Base-by-base conservation (phyloP, 2,888 invertebrate genomes). In the Hybos culiciformis region DNA sequence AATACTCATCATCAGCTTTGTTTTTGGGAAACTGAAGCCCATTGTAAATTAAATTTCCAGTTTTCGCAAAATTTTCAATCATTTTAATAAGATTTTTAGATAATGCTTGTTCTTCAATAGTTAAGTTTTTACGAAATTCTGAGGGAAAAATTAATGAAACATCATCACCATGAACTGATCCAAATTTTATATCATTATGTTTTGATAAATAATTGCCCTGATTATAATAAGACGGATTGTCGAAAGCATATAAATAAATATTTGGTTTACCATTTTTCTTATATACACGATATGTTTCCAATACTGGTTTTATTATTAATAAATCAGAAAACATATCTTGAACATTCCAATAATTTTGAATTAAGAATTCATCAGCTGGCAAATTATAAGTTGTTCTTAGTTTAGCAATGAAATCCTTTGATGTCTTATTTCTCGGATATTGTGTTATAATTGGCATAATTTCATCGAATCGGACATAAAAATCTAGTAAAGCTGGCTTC, bases 241-340 rank as follows among this genome's bases (percentile, higher is more conserved):
- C 36, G 57, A 74, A 80, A 21, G 71, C 67, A 56, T 80, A 79
- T 51, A 74, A 66, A 62, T 73, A 76, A 7, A 75, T 72, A 0
- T 78, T 74, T 47, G 73, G 72, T 14, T 68, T 66, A 8, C 71
- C 70, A 24, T 61, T 65, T 31, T 61, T 57, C 0, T 77, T 72
- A 55, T 79, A 78, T 37, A 75, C 51, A 52, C 70, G 70, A 0
- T 74, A 74, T 36, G 74, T 64, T 47, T 70, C 71, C 38, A 75
- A 74, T 2, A 74, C 71, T 37, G 73, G 75, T 1, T 59, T 67
- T 1, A 67, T 58, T 57, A 80, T 80, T 2, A 76, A 61, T 36
- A 80, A 67, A 57, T 81, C 80, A 2, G 77, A 66, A 1, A 78
- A 59, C 50, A 78, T 70, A 72, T 75, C 14, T 4, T 36, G 34